Base-by-base conservation (phyloP, 2,113 vertebrate genomes). In the Colossoma macropomum region DNA sequence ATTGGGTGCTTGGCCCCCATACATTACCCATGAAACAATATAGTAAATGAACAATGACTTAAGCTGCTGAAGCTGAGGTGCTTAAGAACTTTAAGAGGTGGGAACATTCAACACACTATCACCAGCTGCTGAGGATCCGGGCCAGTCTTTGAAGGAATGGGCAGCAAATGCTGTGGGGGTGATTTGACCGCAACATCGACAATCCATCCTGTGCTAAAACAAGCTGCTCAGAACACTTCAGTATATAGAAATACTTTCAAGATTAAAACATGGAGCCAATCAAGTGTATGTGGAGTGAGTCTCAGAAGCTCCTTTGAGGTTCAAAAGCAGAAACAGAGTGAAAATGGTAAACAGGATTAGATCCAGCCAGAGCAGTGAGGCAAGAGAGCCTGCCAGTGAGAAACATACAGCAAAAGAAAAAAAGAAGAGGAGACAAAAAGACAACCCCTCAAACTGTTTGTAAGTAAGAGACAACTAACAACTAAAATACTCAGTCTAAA, bases 161-260 rank as follows among this genome's bases (percentile, higher is more conserved):
- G 30, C n/a, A 83, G 10, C 77, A 83, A 71, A 80, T 83, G 85
- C 63, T 79, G 62, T 41, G 13, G 4, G 34, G 80, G 59, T 27
- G 54, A 52, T 76, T 41, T 38, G 19, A 76, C 75, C 38, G 62
- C 71, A 38, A 83, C 73, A 50, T 45, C 68, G 71, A 75, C 32
- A 50, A 63, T 66, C 60, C 25, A 34, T 70, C 30, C 11, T 74
- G 70, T 70, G 52, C 80, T 62, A 82, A 60, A 27, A 75, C 68
- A 82, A 56, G 45, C 74, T 72, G 52, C 27, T 41, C 30, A 32
- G 59, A 76, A 79, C n/a, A 62, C 41, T 69, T 75, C 45, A 77
- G 45, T 66, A 27, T 41, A 27, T 21, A 21, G 21, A 28, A 28
- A 82, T 34, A 38, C 11, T 82, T 65, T 34, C 30, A 65, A 54